Conservation (phyloP, 2,888 invertebrate genomes). For the Prenolepis imparis region DNA sequence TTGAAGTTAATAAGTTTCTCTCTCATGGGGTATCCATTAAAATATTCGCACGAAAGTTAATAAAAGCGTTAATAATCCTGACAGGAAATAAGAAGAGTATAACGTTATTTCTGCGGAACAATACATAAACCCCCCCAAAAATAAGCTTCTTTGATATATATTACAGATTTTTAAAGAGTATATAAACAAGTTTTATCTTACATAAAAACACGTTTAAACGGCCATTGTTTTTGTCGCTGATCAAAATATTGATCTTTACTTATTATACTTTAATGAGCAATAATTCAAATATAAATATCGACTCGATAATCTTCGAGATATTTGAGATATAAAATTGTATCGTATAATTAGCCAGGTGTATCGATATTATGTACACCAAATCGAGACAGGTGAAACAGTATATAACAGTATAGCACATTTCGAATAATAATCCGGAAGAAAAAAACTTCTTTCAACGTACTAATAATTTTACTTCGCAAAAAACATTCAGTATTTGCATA, state of each 20-base stretch:
- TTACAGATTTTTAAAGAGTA: background rate
- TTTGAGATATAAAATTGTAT: background rate
- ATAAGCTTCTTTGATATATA: background rate
- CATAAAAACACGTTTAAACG: background rate
- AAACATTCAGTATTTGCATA: constrained; percentile 46
- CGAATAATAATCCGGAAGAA: background rate
- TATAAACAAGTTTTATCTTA: background rate
- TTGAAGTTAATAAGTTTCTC: constrained; percentile 20
- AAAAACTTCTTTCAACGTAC: constrained; percentile 23
- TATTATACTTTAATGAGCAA: background rate
- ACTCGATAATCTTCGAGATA: background rate
- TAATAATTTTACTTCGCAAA: constrained; percentile 49
- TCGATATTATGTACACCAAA: background rate
- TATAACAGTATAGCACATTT: background rate
- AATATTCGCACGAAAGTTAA: constrained; percentile 8
- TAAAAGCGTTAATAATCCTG: background rate
- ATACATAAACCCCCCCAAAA: background rate
- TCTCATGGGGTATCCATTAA: background rate
- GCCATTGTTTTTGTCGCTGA: background rate
- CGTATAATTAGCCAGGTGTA: background rate
- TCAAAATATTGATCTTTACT: background rate
- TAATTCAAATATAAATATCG: background rate
- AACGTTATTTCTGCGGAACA: background rate
- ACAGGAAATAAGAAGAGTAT: background rate
- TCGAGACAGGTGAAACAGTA: background rate